Base-by-base conservation (phyloP, 92 coral and sea anemone species). In the Zoanthus sansibaricus region DNA sequence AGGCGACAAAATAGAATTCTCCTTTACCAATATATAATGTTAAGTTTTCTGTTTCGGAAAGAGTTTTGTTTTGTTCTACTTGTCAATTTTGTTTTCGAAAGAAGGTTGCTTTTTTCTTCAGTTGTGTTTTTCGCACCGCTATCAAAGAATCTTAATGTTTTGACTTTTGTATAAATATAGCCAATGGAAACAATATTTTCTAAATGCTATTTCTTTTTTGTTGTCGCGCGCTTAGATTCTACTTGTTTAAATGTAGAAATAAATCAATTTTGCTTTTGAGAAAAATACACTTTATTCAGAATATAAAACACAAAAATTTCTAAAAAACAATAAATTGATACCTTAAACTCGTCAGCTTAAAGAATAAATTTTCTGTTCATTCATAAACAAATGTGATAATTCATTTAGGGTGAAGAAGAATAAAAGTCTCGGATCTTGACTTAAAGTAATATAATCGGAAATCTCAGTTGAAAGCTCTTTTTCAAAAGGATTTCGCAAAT, bases 221-320 rank as follows among this genome's bases (percentile, higher is more conserved):
- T 66, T 80, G 61, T 66, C 18, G 66, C 17, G 44, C 15, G 37
- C 61, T 71, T 21, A 49, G 67, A 66, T 21, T 80, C 32, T 66
- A 44, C 85, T 45, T 18, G 61, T 66, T 44, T 46, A 21, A 79
- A 79, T 37, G 54, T 18, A 80, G n/a, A 20, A 66, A 80, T 66
- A 64, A 47, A 25, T 9, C 62, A 18, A 64, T 80, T 79, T 56
- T 18, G 25, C 18, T 42, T 21, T 48, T 46, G 74, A 56, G 67
- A 80, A 80, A 9, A 74, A 80, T 80, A 80, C 85, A 80, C 85
- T 80, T 46, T 55, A 80, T 80, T 80, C 61, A 64, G 45, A 64
- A 79, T 64, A 14, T 12, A 17, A 15, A 80, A 80, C 85, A 66
- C 62, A 66, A 66, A 78, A n/a, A n/a, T 61, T 62, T 66, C 20